phyloP scores from a whole-genome alignment of 2,113 vertebrate genomes.

The Malaclemys terrapin region DNA sequence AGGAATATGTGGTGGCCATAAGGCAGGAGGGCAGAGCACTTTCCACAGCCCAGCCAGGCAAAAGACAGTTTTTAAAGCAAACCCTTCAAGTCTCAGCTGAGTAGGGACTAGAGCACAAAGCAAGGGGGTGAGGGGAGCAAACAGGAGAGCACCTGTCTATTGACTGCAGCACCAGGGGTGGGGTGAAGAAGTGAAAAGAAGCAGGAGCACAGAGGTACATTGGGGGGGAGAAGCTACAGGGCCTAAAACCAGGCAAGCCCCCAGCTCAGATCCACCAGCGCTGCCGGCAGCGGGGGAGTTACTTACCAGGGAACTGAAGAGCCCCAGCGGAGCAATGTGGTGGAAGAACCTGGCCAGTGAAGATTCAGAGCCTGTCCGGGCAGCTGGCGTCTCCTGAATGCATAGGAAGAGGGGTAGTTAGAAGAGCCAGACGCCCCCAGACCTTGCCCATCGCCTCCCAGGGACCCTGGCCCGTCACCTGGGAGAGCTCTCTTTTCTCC shows the following conservation, averaged over 20 bases:
- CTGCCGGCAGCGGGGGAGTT: too few species aligned
- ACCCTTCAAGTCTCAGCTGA: background rate
- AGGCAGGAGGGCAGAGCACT: too few species aligned
- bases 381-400: background rate
- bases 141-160: background rate
- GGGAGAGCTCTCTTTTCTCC: rapidly evolving
- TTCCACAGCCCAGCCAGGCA: background rate
- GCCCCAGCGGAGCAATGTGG: background rate
- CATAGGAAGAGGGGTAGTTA: background rate
- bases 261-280: background rate
- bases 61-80: too few species aligned
- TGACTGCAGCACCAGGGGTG: rapidly evolving
- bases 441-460: rapidly evolving
- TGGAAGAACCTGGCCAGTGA: background rate
- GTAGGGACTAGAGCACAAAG: background rate
- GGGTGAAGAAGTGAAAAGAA: background rate
- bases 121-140: rapidly evolving
- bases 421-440: background rate
- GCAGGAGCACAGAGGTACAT: rapidly evolving
- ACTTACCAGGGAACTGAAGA: conserved; percentile 42
- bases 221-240: rapidly evolving
- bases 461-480: rapidly evolving
- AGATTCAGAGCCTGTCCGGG: rapidly evolving
- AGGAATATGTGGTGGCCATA: too few species aligned
- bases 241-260: rapidly evolving